These are phyloP conservation scores for Phaedon cochleariae DNA, from an alignment of 2,888 invertebrate species.

Conservation along the genomic window DNA sequence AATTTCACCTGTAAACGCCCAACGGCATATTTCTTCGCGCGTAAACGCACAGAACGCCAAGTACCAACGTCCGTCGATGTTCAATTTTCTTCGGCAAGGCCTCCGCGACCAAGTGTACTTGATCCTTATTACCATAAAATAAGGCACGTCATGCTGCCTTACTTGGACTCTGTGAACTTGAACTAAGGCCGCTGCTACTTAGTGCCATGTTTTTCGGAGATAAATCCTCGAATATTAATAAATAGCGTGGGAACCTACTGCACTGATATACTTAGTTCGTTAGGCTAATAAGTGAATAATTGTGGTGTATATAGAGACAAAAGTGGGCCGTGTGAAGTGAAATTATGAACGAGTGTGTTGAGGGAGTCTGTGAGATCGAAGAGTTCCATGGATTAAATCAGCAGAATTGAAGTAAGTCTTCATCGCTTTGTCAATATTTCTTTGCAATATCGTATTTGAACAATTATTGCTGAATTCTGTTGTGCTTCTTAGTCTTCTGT, in stretches of 20 bases:
- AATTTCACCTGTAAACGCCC: constrained; percentile 14
- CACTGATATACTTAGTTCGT: background rate
- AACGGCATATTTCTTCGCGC: constrained; percentile 12
- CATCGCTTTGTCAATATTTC: too few relatives aligned
- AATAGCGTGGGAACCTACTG: background rate
- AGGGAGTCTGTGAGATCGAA: background rate
- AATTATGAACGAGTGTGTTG: background rate
- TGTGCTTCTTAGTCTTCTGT: too few relatives aligned
- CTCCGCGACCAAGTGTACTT: constrained; percentile 3
- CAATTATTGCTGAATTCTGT: background rate
- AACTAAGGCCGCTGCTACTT: constrained; percentile 6
- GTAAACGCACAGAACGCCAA: background rate
- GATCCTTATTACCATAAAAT: constrained; percentile 13
- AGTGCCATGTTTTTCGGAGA: background rate
- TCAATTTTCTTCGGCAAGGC: constrained; percentile 3
- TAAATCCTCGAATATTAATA: background rate
- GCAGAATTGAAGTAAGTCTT: background rate
- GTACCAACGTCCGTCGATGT: background rate
- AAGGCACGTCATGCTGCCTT: constrained; percentile 6
- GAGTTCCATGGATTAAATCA: background rate
- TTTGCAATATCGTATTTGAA: too few relatives aligned
- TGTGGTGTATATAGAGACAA: background rate
- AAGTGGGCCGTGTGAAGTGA: constrained; percentile 1
- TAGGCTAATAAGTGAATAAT: background rate
- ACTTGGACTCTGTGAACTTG: constrained; percentile 13